phyloP scores from a whole-genome alignment of 2,113 vertebrate species.

The Leucosticte australis region DNA sequence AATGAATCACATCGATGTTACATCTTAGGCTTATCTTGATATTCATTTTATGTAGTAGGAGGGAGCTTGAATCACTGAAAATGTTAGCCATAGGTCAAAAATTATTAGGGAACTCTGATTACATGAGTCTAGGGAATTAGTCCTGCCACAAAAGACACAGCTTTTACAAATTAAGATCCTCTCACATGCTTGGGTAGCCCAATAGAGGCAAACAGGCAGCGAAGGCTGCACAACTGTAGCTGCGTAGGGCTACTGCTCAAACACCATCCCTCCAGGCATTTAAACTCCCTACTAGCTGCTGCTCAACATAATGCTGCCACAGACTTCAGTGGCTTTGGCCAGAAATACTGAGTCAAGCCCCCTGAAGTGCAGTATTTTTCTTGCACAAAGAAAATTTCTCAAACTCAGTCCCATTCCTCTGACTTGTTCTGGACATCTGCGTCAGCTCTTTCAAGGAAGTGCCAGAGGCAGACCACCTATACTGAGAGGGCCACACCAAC shows the following conservation, averaged over 20 bases:
- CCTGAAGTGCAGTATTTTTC: neutral
- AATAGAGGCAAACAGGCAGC: neutral
- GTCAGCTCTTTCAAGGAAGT: neutral
- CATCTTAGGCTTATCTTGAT: neutral
- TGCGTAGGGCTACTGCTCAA: neutral
- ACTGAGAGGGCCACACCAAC: neutral
- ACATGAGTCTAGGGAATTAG: neutral
- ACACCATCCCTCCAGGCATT: neutral
- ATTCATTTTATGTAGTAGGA: neutral
- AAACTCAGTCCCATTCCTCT: neutral
- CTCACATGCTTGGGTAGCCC: neutral
- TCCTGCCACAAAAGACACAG: neutral
- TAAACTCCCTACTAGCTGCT: neutral
- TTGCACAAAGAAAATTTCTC: neutral
- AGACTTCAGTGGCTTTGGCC: neutral
- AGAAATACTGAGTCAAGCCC: neutral
- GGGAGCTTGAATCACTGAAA: neutral
- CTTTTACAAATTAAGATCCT: neutral
- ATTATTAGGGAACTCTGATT: neutral
- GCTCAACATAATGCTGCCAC: neutral
- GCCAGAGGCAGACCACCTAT: neutral
- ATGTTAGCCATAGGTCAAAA: neutral
- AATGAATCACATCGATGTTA: neutral
- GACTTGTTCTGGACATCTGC: neutral
- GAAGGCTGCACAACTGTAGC: neutral